Percentiles rank a stretch among this genome's conserved stretches.
phyloP scores from a whole-genome alignment of 2,113 vertebrate species.

The Dascyllus trimaculatus region DNA sequence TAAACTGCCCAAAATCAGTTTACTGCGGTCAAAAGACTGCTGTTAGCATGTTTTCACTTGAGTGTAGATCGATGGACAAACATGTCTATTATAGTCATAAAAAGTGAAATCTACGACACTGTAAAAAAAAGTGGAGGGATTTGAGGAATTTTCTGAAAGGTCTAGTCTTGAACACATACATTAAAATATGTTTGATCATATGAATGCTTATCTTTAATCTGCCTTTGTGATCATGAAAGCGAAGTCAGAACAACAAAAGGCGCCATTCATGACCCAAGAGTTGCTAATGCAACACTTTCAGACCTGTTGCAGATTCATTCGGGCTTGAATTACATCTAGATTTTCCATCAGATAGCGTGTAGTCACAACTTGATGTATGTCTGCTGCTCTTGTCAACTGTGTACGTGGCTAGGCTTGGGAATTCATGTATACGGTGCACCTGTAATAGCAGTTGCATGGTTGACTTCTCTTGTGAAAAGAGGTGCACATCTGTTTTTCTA shows the following conservation, averaged over 20 bases:
- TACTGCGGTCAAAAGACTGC: too few relatives aligned
- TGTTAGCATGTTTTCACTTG: too few relatives aligned
- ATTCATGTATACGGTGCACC: constrained; percentile 32
- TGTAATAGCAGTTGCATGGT: constrained; percentile 58
- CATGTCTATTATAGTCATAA: too few relatives aligned
- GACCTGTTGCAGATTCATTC: constrained; percentile 14
- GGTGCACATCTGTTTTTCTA: constrained; percentile 8
- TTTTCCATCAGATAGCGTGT: constrained; percentile 49
- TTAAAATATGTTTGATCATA: not conserved
- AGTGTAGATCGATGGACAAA: too few relatives aligned
- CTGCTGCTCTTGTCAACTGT: constrained; percentile 20
- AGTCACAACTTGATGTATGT: constrained; percentile 9
- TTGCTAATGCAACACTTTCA: constrained; percentile 18
- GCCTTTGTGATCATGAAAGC: not conserved
- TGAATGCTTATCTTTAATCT: not conserved
- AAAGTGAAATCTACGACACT: too few relatives aligned
- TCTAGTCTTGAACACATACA: too few relatives aligned
- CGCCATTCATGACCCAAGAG: not conserved
- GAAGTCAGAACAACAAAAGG: not conserved
- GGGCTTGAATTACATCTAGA: constrained; percentile 24
- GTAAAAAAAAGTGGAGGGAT: too few relatives aligned
- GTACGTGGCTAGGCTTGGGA: constrained; percentile 28
- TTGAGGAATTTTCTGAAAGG: too few relatives aligned
- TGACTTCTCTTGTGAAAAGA: constrained; percentile 39
- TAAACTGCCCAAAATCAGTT: too few relatives aligned